Base-by-base conservation (phyloP, 2,797 vertebrate species). In the Clamator glandarius region DNA sequence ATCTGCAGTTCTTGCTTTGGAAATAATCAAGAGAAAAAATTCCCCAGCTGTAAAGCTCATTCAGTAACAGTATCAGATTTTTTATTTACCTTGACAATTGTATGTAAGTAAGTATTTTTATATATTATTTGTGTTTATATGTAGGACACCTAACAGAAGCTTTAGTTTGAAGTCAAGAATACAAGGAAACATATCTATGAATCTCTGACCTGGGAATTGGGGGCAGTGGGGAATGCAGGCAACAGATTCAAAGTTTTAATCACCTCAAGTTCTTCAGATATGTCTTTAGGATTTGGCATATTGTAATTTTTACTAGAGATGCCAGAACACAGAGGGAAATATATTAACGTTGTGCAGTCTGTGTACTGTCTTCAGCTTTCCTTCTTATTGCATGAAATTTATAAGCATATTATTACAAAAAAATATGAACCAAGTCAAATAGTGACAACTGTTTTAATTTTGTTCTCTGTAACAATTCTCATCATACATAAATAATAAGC, bases 401-500 rank as follows among this genome's bases (percentile, higher is more conserved):
- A 28, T 31, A 86, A 35, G 44, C 8, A 54, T 72, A 74, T 75
- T 48, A 55, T 80, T 59, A 36, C 4, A 25, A 64, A 76, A 41
- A 91, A 29, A 15, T 5, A 24, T 3, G 61, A 84, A 7, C 15
- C 15, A 25, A 52, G 33, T 46, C 39, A 50, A 68, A 42, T 24
- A 24, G 57, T 70, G 50, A 90, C 31, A 77, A 84, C 26, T 39
- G 36, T 18, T 89, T 77, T 89, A 85, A 92, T 95, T 95, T 74
- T 39, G 20, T 52, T 59, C 15, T 52, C 29, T 75, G 28, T 6
- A 68, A 24, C 3, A 2, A 4, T 59, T 87, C 48, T 51, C 7
- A 20, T 67, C 44, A 62, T 82, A 14, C 63, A 70, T 54, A 85
- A 96, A 67, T 64, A 79, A 86, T 66, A 46, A 91, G 29, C 12